These are phyloP conservation scores for Pogonocichla stellata DNA, from an alignment of 2,113 vertebrate genomes.

Conservation along the genomic window DNA sequence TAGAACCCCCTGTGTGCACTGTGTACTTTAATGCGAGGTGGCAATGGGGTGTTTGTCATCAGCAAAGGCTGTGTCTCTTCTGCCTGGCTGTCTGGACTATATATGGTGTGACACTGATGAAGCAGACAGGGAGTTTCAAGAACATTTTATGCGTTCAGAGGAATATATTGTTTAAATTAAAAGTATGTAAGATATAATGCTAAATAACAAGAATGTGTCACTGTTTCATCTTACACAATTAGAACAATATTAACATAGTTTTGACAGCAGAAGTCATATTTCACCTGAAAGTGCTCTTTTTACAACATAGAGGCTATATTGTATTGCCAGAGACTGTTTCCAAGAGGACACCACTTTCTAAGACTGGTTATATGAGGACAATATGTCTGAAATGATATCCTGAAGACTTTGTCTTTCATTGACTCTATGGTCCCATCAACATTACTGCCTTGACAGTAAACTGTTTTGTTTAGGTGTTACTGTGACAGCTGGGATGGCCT, in stretches of 20 bases:
- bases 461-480: background rate
- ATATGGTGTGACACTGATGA: background rate
- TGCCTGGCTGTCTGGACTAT: background rate
- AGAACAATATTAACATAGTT: background rate
- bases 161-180: background rate
- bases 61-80: background rate
- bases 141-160: background rate
- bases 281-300: background rate
- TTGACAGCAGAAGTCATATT: background rate
- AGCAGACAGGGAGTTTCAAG: background rate
- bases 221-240: background rate
- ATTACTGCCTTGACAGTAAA: background rate
- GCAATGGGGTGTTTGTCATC: background rate
- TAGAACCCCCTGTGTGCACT: background rate
- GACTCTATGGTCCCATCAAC: background rate
- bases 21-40: background rate
- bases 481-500: background rate
- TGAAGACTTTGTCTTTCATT: background rate
- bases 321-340: background rate
- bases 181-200: background rate
- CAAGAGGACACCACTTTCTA: background rate
- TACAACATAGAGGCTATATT: background rate
- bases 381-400: background rate
- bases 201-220: background rate
- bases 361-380: background rate